Evolutionary conservation across 2,888 invertebrate genomes (phyloP).

Genomic region (Apotomis capreana): DNA sequence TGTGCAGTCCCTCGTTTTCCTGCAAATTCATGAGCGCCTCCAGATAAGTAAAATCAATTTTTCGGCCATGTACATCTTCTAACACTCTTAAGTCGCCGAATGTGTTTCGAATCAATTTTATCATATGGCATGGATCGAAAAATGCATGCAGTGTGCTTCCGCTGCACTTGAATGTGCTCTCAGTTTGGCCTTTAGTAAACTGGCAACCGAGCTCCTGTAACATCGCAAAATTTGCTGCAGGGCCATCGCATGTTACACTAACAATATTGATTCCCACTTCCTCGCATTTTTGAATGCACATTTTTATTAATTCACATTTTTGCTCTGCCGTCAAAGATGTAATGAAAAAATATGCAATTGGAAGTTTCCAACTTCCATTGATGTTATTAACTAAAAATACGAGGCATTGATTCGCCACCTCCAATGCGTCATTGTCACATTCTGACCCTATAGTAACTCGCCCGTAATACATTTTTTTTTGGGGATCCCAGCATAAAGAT

Average conservation of each 20-base stretch:
- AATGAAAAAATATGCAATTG: constrained; percentile 42
- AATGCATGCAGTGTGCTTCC: not conserved
- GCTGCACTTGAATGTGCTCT: not conserved
- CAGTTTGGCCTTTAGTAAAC: not conserved
- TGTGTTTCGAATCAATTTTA: too few species aligned
- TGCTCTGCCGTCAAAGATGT: constrained; percentile 29
- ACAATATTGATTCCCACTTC: constrained; percentile 36
- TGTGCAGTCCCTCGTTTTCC: not conserved
- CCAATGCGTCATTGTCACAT: constrained; percentile 29
- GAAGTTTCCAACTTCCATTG: constrained; percentile 35
- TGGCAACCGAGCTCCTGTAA: not conserved
- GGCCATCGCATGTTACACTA: constrained; percentile 31
- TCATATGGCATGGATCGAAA: not conserved
- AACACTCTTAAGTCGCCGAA: too few species aligned
- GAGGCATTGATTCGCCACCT: constrained; percentile 38
- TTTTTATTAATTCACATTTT: constrained; percentile 23
- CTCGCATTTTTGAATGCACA: constrained; percentile 21
- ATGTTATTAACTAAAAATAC: constrained; percentile 38
- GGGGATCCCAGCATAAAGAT: constrained; percentile 39
- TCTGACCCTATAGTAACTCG: not conserved
- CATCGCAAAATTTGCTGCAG: not conserved
- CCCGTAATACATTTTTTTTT: constrained; percentile 40
- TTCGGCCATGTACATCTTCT: not conserved
- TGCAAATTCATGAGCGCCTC: not conserved
- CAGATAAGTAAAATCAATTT: constrained; percentile 3